A percentile compares a stretch with the other conserved stretches of the same genome.
These are phyloP conservation scores for Arctopsyche grandis DNA, from an alignment of 1,140 invertebrate species.

Conservation along the genomic window DNA sequence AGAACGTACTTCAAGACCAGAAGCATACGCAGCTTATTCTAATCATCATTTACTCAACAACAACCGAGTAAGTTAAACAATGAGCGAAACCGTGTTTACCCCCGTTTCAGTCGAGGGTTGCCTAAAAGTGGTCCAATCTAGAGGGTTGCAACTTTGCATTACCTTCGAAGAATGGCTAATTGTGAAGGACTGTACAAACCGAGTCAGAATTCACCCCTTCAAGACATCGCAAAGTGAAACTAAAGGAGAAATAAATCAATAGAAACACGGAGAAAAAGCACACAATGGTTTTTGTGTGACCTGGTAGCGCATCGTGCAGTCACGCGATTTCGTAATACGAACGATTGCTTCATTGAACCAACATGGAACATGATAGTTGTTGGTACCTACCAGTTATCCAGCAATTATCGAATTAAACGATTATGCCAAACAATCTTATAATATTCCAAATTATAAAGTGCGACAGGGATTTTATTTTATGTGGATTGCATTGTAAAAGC, in stretches of 20 bases:
- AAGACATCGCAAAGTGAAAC: slow-evolving; percentile 12
- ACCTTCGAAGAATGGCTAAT: neutral
- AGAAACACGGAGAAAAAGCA: slow-evolving; percentile 42
- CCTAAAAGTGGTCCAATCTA: neutral
- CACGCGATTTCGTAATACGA: slow-evolving; percentile 35
- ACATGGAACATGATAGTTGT: neutral
- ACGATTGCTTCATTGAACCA: slow-evolving; percentile 12
- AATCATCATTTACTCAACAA: neutral
- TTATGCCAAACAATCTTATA: neutral
- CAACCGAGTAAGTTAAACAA: neutral
- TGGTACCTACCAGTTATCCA: neutral
- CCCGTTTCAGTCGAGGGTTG: neutral
- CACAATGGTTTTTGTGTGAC: neutral
- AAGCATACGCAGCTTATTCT: no score
- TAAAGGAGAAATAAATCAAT: slow-evolving; percentile 44
- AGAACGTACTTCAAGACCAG: no score
- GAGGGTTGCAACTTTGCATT: neutral
- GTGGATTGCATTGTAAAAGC: no score
- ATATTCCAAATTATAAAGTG: no score
- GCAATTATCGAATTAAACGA: slow-evolving; percentile 18
- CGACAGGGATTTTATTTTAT: no score
- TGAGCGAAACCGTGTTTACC: neutral
- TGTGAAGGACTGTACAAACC: neutral
- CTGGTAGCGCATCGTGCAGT: slow-evolving; percentile 36
- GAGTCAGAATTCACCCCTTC: neutral